Evolutionary conservation across 2,113 vertebrate genomes (phyloP), one percentile per base, ranked within the genome.

Genomic region (Todiramphus saurophagus): DNA sequence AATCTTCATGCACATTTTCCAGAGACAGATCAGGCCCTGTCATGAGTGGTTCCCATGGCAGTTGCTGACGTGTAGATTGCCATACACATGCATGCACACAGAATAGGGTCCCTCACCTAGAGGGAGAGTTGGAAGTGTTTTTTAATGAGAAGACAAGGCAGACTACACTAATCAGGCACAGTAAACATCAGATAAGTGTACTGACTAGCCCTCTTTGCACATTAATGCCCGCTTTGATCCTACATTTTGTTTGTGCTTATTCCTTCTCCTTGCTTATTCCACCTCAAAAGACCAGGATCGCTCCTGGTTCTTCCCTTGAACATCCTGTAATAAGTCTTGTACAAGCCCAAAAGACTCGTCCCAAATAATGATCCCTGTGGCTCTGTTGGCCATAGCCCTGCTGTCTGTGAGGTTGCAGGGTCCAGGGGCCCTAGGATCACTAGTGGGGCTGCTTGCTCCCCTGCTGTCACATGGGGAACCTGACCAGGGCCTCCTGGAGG

Each of bases 171-270:
- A 23, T 43, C 3, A 63, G 51, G 41, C 48, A 37, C 11, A 41
- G 56, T 69, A 17, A 25, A 30, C 1, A 0, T 82, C 20, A 44
- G 20, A 0, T 48, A 53, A 43, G 16, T 31, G 37, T 37, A 33
- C 13, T 39, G 44, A 39, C 10, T 17, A 39, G 0, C 0, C 17
- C 8, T 33, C 2, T 64, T 64, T 60, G 55, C 24, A 24, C 13
- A 13, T 23, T 10, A 60, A 39, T 41, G 11, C 6, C 5, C 30
- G 4, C 6, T 82, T 76, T 43, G 16, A 17, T 20, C 3, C 9
- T 5, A 3, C 28, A 81, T 58, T 80, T 48, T 35, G 6, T 37
- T 33, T 27, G 13, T 37, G 28, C 23, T 53, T 85, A 46, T 31
- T 67, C 18, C 3, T 30, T 4, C 4, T 16, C 5, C 8, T 12